A percentile compares a stretch with the other conserved stretches of the same genome.
Evolutionary conservation across 1,140 invertebrate species (phyloP).

Genomic region (Plectrocnemia conspersa): DNA sequence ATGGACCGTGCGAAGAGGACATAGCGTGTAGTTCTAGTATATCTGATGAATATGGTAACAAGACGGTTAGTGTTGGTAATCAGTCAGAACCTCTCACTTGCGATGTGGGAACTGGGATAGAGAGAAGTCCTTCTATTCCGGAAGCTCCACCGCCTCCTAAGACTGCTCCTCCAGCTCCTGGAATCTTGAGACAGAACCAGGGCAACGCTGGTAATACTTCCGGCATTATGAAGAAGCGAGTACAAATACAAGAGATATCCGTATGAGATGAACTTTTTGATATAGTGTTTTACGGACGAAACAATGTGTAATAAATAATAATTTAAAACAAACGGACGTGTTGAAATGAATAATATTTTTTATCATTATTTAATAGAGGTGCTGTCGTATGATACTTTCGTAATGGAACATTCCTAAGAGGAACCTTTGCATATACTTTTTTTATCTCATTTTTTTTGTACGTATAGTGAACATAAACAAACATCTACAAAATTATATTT

Average conservation of each 20-base stretch:
- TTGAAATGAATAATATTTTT: constrained; percentile 4
- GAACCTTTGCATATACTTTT: too few relatives aligned
- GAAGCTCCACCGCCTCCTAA: constrained; percentile 67
- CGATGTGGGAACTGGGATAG: constrained; percentile 45
- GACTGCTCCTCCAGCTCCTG: constrained; percentile 52
- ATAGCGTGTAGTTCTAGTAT: constrained; percentile 47
- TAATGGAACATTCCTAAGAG: too few relatives aligned
- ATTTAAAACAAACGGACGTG: neutral
- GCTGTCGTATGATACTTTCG: constrained; percentile 18
- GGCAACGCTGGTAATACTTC: constrained; percentile 46
- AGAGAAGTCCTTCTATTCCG: constrained; percentile 56
- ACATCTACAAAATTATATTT: too few relatives aligned
- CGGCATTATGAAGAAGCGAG: constrained; percentile 74
- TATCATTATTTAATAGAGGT: constrained; percentile 20
- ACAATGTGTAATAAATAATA: constrained; percentile 1
- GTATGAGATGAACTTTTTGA: constrained; percentile 58
- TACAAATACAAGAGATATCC: constrained; percentile 83
- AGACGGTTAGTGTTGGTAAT: constrained; percentile 48
- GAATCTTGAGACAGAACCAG: constrained; percentile 58
- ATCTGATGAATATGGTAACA: constrained; percentile 42
- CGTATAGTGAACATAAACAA: too few relatives aligned
- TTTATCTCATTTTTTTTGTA: too few relatives aligned
- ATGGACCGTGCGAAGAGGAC: constrained; percentile 39
- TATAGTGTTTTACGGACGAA: neutral
- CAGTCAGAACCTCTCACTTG: constrained; percentile 40